Evolutionary conservation across 2,797 vertebrate species (phyloP).

Genomic region (Mycteria americana): DNA sequence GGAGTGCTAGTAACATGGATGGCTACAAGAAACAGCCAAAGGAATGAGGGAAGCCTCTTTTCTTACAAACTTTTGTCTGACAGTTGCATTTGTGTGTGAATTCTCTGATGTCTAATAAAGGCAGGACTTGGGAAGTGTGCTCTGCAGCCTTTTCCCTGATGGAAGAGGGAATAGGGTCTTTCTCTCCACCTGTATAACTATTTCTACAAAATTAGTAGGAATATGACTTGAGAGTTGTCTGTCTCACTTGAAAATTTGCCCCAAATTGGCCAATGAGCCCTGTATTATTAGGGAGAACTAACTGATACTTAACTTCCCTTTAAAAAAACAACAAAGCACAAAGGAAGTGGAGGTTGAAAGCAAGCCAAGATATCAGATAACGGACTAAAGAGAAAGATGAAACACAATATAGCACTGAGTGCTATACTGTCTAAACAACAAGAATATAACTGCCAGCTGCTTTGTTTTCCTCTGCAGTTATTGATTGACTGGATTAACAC

Average conservation of each 20-base stretch:
- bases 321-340: neutral
- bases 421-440: neutral
- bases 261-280: neutral
- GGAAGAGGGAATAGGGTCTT: neutral
- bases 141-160: neutral
- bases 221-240: neutral
- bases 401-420: neutral
- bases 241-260: neutral
- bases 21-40: neutral
- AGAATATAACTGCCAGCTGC: neutral
- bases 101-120: neutral
- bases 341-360: neutral
- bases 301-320: neutral
- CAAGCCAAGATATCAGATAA: neutral
- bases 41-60: neutral
- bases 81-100: neutral
- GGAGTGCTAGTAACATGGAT: neutral
- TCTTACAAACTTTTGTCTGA: neutral
- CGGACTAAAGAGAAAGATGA: neutral
- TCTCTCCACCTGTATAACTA: neutral
- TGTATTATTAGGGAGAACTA: neutral
- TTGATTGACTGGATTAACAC: slow-evolving; percentile 89
- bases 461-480: slow-evolving; percentile 68
- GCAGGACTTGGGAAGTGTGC: neutral
- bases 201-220: neutral